A percentile compares a stretch with the other conserved stretches of the same genome.
Evolutionary conservation across 2,888 invertebrate genomes (phyloP).

Genomic region (Leptura quadrifasciata): DNA sequence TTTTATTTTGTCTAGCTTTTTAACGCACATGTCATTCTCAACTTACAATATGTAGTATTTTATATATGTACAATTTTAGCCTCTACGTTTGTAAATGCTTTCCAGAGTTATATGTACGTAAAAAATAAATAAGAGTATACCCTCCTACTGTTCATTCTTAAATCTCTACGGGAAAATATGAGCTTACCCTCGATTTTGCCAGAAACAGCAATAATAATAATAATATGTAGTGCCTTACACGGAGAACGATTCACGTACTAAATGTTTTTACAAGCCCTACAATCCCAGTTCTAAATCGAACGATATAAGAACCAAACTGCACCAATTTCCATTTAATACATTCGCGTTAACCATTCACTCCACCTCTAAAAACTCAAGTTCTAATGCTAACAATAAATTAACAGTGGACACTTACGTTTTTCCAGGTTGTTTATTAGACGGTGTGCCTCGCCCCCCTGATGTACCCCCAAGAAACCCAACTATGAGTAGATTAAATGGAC

Average conservation of each 20-base stretch:
- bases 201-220: neutral
- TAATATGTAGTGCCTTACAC: neutral
- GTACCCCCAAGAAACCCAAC: constrained; percentile 93
- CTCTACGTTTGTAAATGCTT: neutral
- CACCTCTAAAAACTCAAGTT: constrained; percentile 31
- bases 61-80: neutral
- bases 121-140: neutral
- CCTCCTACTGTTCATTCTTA: neutral
- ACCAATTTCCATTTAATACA: neutral
- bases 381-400: constrained; percentile 26
- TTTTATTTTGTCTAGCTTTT: constrained; percentile 35
- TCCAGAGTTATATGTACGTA: neutral
- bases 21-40: neutral
- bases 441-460: constrained; percentile 86
- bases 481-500: constrained; percentile 93
- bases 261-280: neutral
- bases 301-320: neutral
- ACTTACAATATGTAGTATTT: neutral
- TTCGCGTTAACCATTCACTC: constrained; percentile 37
- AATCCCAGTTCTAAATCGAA: neutral
- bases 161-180: neutral
- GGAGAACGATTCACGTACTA: neutral
- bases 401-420: constrained; percentile 61
- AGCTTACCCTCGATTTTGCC: neutral
- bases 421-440: constrained; percentile 91